Conservation (phyloP, 1,140 invertebrate species). For the Tetragonula clypearis region DNA sequence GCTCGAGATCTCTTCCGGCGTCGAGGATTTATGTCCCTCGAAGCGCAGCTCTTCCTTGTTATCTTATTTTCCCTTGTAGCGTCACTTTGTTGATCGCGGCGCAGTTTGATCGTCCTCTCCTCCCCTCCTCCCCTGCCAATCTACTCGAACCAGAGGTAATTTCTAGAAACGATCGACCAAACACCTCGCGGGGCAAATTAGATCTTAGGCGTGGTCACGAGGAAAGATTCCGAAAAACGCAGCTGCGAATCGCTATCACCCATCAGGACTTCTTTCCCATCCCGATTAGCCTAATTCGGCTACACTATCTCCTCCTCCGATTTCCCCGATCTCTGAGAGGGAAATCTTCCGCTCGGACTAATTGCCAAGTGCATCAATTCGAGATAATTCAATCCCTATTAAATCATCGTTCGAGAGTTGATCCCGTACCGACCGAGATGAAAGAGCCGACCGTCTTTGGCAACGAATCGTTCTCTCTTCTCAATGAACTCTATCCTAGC, state of each 20-base stretch:
- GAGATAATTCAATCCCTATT: neutral
- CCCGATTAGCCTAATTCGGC: neutral
- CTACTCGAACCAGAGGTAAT: neutral
- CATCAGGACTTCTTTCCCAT: neutral
- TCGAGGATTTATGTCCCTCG: conserved; percentile 1
- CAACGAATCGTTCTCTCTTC: neutral
- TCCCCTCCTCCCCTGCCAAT: neutral
- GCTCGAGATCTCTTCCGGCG: neutral
- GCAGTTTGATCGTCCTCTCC: neutral
- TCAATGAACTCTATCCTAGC: neutral
- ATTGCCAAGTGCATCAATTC: neutral
- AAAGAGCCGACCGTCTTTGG: neutral
- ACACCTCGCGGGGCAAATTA: neutral
- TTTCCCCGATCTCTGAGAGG: neutral
- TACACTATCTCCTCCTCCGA: neutral
- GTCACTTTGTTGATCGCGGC: neutral
- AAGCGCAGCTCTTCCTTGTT: neutral
- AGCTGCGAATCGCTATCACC: neutral
- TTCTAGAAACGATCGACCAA: neutral
- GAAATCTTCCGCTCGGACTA: neutral
- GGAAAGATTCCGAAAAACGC: neutral
- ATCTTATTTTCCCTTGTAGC: neutral
- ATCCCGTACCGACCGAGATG: neutral
- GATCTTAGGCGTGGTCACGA: neutral
- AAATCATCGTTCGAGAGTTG: neutral